These are phyloP conservation scores for Periophthalmus magnuspinnatus DNA, from an alignment of 2,797 vertebrate genomes.

Conservation along the genomic window DNA sequence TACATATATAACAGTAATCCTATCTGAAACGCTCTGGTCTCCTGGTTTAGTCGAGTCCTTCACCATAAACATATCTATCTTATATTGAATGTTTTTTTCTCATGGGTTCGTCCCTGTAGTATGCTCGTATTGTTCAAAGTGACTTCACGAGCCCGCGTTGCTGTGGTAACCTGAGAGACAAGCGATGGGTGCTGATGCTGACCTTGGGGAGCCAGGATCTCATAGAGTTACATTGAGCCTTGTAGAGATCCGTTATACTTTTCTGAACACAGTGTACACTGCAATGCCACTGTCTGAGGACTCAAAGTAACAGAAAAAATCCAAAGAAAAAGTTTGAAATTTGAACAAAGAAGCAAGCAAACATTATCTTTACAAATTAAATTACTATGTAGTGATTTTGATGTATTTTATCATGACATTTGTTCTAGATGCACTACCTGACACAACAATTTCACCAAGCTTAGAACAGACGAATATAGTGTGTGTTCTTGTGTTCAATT, in stretches of 20 bases:
- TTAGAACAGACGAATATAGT: too few relatives aligned
- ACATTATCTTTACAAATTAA: too few relatives aligned
- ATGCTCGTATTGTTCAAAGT: slow-evolving; percentile 41
- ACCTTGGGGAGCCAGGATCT: slow-evolving; percentile 71
- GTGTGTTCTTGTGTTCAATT: too few relatives aligned
- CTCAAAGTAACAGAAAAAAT: background rate
- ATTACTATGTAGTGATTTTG: too few relatives aligned
- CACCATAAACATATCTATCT: too few relatives aligned
- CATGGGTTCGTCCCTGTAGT: slow-evolving; percentile 4
- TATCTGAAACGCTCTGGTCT: background rate
- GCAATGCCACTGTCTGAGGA: background rate
- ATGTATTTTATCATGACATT: too few relatives aligned
- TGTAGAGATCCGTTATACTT: slow-evolving; percentile 18
- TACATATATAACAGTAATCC: too few relatives aligned
- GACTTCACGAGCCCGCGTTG: slow-evolving; percentile 67
- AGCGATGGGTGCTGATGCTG: slow-evolving; percentile 47
- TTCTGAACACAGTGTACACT: slow-evolving; percentile 1
- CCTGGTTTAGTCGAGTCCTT: background rate
- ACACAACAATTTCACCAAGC: too few relatives aligned
- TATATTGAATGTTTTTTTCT: background rate
- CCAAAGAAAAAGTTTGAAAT: background rate
- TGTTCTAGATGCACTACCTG: too few relatives aligned
- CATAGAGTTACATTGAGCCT: slow-evolving; percentile 33
- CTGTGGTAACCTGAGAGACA: slow-evolving; percentile 74
- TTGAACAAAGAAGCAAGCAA: too few relatives aligned